Evolutionary conservation across 2,888 invertebrate genomes (phyloP), one percentile per base, ranked within the genome.

Genomic region (Neoaliturus tenellus): DNA sequence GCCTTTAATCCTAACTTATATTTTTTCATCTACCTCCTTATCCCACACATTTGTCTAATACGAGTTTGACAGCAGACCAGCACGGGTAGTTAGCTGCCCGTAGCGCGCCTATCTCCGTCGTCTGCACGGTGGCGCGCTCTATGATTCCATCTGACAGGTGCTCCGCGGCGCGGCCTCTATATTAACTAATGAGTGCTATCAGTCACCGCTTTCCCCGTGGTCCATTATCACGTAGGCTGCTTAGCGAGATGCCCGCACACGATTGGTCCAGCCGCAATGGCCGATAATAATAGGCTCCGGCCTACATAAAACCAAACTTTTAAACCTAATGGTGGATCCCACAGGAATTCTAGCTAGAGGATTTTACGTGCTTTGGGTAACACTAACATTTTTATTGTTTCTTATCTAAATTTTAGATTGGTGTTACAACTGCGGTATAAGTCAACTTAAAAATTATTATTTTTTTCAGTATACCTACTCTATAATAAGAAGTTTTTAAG

Each of bases 161-260:
- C 23, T n/a, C 23, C 23, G 5, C 35, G n/a, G 41, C n/a, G 44
- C 44, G 23, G 41, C 28, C 23, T 75, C 75, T 44, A 48, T 75
- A 75, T 75, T 75, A 75, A 75, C 75, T 75, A 75, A 75, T 75
- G 44, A 44, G 75, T 17, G 23, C 75, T 75, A 75, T 75, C 75
- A 75, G 75, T 75, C 75, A 75, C 44, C 75, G 44, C 44, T 39
- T 44, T 44, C 28, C 75, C 39, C 44, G 8, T 39, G 75, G 44
- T 25, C 75, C 44, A 75, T 44, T 44, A 75, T 75, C 75, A 75
- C 75, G 75, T 75, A 44, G 41, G n/a, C 51, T 71, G 20, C 71
- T 71, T 71, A 71, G 62, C 31, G 31, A 71, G 71, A 71, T 71
- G 71, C 35, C 6, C 71, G 41, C 39, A 28, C 41, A 41, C 35